Conservation (phyloP, 2,888 invertebrate species). For the Lumbricus terrestris region DNA sequence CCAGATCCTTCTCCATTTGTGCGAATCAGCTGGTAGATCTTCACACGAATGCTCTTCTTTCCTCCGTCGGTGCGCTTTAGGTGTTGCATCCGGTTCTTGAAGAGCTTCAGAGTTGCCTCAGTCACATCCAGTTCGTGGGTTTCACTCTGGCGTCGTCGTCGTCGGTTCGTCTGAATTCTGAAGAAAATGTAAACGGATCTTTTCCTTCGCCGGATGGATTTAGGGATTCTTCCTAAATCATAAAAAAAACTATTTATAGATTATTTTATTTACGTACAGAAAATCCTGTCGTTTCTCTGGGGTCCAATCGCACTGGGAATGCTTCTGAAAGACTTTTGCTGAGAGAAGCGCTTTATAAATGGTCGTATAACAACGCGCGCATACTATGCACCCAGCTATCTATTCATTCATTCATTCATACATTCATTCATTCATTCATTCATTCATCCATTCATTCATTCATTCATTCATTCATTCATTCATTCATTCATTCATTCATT, state of each 20-base stretch:
- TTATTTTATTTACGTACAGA: not conserved
- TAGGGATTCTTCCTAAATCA: not conserved
- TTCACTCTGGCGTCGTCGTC: conserved; percentile 13
- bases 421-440: no score
- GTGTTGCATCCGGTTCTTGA: conserved; percentile 28
- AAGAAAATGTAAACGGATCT: conserved; percentile 28
- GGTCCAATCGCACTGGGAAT: no score
- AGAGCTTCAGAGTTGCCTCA: conserved; percentile 34
- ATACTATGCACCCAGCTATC: no score
- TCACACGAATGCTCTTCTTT: conserved; percentile 41
- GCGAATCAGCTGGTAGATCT: conserved; percentile 59
- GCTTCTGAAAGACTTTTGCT: no score
- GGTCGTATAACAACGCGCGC: no score
- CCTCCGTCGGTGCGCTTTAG: conserved; percentile 13
- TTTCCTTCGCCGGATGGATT: not conserved
- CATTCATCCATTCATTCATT: no score
- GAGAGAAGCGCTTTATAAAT: no score
- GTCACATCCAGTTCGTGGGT: conserved; percentile 29
- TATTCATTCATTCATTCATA: no score
- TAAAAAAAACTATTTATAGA: not conserved
- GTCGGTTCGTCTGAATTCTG: conserved; percentile 31
- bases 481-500: no score
- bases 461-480: no score
- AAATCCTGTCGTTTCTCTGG: no score
- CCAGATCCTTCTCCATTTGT: not conserved